Evolutionary conservation across 2,797 vertebrate species (phyloP).

Genomic region (Catostomus latipinnis): DNA sequence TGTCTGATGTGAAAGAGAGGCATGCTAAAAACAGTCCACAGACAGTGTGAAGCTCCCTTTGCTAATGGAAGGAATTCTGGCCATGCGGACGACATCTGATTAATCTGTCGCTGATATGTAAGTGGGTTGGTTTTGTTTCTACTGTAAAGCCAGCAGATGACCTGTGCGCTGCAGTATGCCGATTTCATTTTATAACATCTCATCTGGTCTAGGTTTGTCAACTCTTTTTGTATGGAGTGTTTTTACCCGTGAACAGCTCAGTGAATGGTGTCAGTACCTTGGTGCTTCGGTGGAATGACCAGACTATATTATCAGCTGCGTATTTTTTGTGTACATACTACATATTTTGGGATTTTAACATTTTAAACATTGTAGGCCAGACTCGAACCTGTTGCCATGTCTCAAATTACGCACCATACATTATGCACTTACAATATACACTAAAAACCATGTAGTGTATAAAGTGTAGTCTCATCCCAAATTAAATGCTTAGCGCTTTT

Average conservation of each 20-base stretch:
- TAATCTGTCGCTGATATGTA: constrained; percentile 25
- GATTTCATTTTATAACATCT: constrained; percentile 33
- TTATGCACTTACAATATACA: too few species aligned
- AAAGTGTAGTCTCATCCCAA: too few species aligned
- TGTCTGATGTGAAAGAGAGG: constrained; percentile 28
- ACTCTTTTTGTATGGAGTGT: background rate
- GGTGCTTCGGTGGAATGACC: background rate
- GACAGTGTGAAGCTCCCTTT: constrained; percentile 19
- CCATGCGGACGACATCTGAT: constrained; percentile 34
- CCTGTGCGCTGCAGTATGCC: background rate
- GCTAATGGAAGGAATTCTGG: constrained; percentile 53
- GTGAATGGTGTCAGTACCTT: background rate
- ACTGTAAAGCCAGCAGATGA: background rate
- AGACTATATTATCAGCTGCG: too few species aligned
- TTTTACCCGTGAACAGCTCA: background rate
- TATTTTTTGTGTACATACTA: too few species aligned
- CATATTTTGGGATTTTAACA: too few species aligned
- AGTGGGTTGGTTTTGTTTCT: background rate
- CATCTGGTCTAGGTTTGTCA: constrained; percentile 43
- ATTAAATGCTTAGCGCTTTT: too few species aligned
- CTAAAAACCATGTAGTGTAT: too few species aligned
- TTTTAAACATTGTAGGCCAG: too few species aligned
- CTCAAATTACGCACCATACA: too few species aligned
- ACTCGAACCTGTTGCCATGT: too few species aligned
- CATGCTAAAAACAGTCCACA: constrained; percentile 32